A percentile compares a stretch with the other conserved stretches of the same genome.
Conservation (phyloP, 1,140 invertebrate genomes). For the Drosophila kurseongensis region DNA sequence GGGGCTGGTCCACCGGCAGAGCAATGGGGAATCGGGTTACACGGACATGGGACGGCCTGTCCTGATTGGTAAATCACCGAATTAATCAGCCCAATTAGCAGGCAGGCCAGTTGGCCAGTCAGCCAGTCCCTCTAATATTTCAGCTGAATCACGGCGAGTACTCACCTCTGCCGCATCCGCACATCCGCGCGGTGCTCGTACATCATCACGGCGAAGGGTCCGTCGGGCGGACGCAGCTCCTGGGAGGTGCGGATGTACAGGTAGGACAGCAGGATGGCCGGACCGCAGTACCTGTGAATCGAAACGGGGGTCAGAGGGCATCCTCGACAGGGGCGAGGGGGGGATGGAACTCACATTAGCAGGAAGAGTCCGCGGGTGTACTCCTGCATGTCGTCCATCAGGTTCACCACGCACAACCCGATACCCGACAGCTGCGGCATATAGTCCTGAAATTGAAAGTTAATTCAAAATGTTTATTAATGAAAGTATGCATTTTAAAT, state of each 20-base stretch:
- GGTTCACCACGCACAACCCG: slow-evolving; percentile 87
- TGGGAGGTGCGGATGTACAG: slow-evolving; percentile 87
- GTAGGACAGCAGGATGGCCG: slow-evolving; percentile 87
- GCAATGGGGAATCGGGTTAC: slow-evolving; percentile 12
- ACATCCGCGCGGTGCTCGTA: slow-evolving; percentile 85
- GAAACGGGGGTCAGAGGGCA: background rate
- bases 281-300: slow-evolving; percentile 87
- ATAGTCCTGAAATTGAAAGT: slow-evolving; percentile 84
- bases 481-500: no score
- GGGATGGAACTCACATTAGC: slow-evolving; percentile 86
- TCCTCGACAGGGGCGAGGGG: background rate
- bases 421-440: slow-evolving; percentile 85
- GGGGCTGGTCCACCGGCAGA: background rate
- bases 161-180: slow-evolving; percentile 82
- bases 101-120: background rate
- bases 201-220: slow-evolving; percentile 85
- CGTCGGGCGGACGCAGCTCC: slow-evolving; percentile 87
- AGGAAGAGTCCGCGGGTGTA: slow-evolving; percentile 87
- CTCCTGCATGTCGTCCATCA: slow-evolving; percentile 88
- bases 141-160: slow-evolving; percentile 41
- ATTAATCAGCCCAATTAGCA: slow-evolving; percentile 74
- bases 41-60: background rate
- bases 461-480: no score
- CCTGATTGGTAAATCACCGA: slow-evolving; percentile 40
- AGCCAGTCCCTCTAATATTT: slow-evolving; percentile 38